Conservation (phyloP, 2,113 vertebrate genomes). For the Arizona elegans region DNA sequence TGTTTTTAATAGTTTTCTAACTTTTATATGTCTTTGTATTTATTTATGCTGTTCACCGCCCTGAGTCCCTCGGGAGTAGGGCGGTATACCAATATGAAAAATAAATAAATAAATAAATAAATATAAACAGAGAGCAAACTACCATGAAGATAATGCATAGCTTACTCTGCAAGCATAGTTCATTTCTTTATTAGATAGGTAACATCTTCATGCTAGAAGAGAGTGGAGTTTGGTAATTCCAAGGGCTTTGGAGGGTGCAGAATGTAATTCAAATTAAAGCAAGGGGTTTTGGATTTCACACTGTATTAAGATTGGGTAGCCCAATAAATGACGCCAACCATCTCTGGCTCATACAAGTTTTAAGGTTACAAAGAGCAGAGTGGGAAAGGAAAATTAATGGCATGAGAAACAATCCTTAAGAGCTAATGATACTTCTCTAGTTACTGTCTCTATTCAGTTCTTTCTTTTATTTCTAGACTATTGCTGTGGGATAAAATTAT, state of each 20-base stretch:
- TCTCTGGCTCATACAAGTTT: neutral
- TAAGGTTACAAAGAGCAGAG: neutral
- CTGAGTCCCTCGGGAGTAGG: too few relatives aligned
- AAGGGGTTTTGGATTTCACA: neutral
- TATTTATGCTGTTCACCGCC: too few relatives aligned
- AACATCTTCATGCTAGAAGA: neutral
- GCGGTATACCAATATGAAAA: too few relatives aligned
- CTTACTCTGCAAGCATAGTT: neutral
- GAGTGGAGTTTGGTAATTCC: neutral
- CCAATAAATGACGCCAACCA: neutral
- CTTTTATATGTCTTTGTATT: too few relatives aligned
- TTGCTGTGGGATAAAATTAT: neutral
- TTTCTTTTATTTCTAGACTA: neutral
- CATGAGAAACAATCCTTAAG: neutral
- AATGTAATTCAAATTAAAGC: neutral
- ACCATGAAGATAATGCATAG: neutral
- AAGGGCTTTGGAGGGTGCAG: neutral
- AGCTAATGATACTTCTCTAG: neutral
- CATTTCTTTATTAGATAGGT: neutral
- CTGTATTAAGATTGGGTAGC: neutral
- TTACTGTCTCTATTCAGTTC: neutral
- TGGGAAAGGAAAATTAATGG: neutral
- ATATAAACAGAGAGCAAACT: neutral
- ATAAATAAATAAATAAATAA: too few relatives aligned
- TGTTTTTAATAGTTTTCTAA: too few relatives aligned